Percentiles rank a stretch among this genome's conserved stretches.
phyloP scores from a whole-genome alignment of 2,797 vertebrate genomes.

The Halcyon smyrnensis region DNA sequence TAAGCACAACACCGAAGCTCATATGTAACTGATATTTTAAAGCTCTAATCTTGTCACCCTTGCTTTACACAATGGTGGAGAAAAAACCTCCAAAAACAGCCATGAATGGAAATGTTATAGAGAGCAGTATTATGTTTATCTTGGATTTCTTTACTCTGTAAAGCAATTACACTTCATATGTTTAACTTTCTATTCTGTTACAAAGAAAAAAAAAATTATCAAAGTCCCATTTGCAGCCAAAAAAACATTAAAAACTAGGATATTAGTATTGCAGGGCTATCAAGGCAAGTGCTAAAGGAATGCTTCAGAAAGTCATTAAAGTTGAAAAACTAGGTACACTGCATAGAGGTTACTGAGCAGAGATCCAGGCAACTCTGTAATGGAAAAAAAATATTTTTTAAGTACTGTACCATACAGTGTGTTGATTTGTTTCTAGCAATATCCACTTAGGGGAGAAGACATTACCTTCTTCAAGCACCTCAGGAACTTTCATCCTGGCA shows the following conservation, averaged over 20 bases:
- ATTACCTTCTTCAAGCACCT: conserved; percentile 94
- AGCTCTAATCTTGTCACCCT: neutral
- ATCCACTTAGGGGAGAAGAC: neutral
- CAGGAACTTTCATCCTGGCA: conserved; percentile 94
- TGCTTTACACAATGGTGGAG: neutral
- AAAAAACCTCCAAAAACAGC: neutral
- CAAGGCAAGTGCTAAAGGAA: neutral
- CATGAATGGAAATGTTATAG: neutral
- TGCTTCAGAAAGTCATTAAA: neutral
- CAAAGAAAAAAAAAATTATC: neutral
- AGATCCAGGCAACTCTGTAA: neutral
- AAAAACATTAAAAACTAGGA: neutral
- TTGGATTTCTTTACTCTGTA: neutral
- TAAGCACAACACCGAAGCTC: neutral
- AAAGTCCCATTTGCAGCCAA: neutral
- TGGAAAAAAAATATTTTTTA: neutral
- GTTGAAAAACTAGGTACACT: conserved; percentile 18
- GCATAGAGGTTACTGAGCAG: neutral
- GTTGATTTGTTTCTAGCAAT: neutral
- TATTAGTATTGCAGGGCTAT: neutral
- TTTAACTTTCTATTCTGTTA: neutral
- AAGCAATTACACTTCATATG: neutral
- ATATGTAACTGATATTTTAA: neutral
- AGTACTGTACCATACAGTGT: neutral
- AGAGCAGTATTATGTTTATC: neutral